phyloP scores from a whole-genome alignment of 1,140 invertebrate species.

The Pinna nobilis region DNA sequence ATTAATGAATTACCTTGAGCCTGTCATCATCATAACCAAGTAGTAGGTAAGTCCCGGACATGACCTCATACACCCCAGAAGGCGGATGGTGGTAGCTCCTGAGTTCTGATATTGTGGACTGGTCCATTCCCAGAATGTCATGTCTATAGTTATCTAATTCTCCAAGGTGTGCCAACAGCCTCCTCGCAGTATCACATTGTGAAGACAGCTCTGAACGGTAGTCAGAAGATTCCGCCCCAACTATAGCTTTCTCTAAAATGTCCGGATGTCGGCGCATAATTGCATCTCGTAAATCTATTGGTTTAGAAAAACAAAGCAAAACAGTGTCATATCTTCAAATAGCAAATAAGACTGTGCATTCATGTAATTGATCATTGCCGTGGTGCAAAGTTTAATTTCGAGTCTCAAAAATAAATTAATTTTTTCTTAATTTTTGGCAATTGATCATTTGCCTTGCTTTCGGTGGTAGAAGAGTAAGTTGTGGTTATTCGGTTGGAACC shows the following conservation, averaged over 20 bases:
- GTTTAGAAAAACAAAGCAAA: too few species aligned
- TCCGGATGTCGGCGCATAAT: constrained; percentile 59
- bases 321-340: too few species aligned
- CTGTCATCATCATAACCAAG: constrained; percentile 58
- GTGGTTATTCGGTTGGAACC: too few species aligned
- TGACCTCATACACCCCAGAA: constrained; percentile 60
- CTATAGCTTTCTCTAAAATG: constrained; percentile 60
- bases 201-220: constrained; percentile 50
- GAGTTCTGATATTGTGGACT: constrained; percentile 63
- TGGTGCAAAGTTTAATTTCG: neutral
- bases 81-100: constrained; percentile 64
- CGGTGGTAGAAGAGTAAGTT: too few species aligned
- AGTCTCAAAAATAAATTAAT: neutral
- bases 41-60: constrained; percentile 63
- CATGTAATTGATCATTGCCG: neutral
- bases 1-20: constrained; percentile 55
- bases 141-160: constrained; percentile 52
- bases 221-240: constrained; percentile 48
- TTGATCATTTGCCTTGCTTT: too few species aligned
- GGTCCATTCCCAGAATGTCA: constrained; percentile 59
- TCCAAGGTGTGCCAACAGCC: constrained; percentile 55
- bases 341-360: neutral
- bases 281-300: constrained; percentile 63
- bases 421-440: too few species aligned
- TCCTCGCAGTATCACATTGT: constrained; percentile 57